Conservation (phyloP, 2,888 invertebrate species). For the Gymnocheta viridis region DNA sequence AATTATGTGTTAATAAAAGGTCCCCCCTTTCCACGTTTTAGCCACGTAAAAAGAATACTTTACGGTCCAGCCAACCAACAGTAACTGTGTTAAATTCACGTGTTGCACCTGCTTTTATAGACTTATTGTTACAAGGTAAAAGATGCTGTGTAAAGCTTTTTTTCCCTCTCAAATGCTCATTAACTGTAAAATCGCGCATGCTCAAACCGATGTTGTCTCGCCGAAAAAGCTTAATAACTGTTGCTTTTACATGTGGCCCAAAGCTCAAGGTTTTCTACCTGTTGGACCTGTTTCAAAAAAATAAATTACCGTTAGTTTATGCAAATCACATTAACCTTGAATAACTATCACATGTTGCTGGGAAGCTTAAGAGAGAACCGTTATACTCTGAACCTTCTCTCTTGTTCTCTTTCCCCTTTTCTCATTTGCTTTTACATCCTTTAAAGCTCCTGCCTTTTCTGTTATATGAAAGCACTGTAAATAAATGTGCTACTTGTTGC, state of each 20-base stretch:
- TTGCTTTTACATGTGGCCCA: constrained; percentile 46
- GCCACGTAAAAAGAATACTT: constrained; percentile 30
- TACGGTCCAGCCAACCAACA: constrained; percentile 59
- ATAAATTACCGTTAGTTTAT: constrained; percentile 24
- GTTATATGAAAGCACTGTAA: background rate
- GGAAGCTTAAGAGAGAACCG: background rate
- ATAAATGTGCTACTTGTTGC: constrained; percentile 66
- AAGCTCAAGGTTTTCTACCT: constrained; percentile 63
- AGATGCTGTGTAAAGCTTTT: constrained; percentile 55
- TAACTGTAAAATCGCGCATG: constrained; percentile 15
- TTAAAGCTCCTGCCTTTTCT: background rate
- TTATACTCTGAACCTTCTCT: background rate
- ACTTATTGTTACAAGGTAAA: constrained; percentile 61
- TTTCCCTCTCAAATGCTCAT: background rate
- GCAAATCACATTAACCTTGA: constrained; percentile 63
- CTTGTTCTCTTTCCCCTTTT: background rate
- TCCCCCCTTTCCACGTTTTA: background rate
- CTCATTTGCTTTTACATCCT: background rate
- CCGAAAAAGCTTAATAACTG: constrained; percentile 48
- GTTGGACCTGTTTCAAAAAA: constrained; percentile 51
- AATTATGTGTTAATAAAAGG: background rate
- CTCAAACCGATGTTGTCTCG: background rate
- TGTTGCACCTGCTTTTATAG: constrained; percentile 68
- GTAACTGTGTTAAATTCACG: constrained; percentile 65
- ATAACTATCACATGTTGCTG: constrained; percentile 48